phyloP scores from a whole-genome alignment of 2,113 vertebrate species.

The Psittacula cyanocephala region DNA sequence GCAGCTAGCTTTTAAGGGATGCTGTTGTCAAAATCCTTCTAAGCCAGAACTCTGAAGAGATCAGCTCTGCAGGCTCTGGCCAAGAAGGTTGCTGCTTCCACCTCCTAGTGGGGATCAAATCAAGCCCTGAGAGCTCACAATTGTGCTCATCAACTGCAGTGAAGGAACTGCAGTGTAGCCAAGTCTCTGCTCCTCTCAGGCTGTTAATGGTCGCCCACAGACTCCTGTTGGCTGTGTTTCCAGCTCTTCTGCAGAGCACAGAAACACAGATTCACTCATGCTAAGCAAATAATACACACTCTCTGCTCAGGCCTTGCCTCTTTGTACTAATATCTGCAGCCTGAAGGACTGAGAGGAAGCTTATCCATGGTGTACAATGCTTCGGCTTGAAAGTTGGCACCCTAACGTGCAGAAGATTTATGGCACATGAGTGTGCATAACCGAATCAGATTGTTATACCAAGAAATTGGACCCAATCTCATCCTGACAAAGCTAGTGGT shows the following conservation, averaged over 20 bases:
- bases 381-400: background rate
- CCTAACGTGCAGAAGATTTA: background rate
- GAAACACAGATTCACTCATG: background rate
- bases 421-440: background rate
- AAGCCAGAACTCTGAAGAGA: background rate
- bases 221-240: background rate
- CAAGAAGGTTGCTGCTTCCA: background rate
- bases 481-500: background rate
- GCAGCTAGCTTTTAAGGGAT: background rate
- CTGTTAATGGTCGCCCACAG: rapidly evolving
- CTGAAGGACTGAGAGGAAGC: background rate
- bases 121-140: background rate
- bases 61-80: background rate
- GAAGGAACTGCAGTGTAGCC: background rate
- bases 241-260: background rate
- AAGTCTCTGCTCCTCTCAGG: background rate
- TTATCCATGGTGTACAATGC: background rate
- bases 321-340: background rate
- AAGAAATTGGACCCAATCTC: background rate
- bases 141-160: background rate
- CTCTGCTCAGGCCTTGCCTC: background rate
- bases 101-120: background rate
- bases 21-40: background rate
- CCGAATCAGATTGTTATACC: background rate
- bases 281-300: background rate